A percentile compares a stretch with the other conserved stretches of the same genome.
phyloP scores from a whole-genome alignment of 2,113 vertebrate genomes.

The Dasypus novemcinctus region DNA sequence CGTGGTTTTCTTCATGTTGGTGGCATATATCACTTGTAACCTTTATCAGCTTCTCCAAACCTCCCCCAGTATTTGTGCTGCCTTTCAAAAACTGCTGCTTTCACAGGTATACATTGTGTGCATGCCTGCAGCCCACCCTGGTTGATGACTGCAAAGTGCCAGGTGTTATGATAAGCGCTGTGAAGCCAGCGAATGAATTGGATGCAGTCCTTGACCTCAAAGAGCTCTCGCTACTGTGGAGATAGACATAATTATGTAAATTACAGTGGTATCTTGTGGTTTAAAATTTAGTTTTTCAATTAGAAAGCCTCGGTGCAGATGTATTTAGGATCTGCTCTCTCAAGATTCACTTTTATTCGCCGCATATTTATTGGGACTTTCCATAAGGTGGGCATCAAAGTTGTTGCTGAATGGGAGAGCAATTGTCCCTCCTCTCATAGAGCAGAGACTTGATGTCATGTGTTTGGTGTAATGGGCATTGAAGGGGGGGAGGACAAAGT shows the following conservation, averaged over 20 bases:
- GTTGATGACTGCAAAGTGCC: neutral
- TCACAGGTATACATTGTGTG: neutral
- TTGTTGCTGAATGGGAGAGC: neutral
- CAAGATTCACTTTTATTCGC: neutral
- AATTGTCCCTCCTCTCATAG: neutral
- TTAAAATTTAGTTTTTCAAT: neutral
- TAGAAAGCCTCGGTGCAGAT: neutral
- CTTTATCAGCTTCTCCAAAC: neutral
- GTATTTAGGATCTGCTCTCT: accelerated
- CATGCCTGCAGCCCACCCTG: neutral
- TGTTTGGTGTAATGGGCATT: neutral
- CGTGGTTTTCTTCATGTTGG: neutral
- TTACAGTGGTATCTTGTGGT: neutral
- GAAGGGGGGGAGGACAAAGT: neutral
- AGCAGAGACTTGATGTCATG: accelerated
- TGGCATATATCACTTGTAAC: neutral
- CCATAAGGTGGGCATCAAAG: accelerated
- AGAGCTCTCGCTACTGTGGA: neutral
- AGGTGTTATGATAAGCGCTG: neutral
- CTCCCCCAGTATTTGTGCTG: neutral
- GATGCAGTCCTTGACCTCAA: neutral
- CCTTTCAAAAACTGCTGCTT: conserved; percentile 34
- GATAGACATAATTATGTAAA: neutral
- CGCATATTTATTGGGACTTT: neutral
- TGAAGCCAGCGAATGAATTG: neutral